phyloP scores from a whole-genome alignment of 2,113 vertebrate genomes.

The Podarcis raffonei region DNA sequence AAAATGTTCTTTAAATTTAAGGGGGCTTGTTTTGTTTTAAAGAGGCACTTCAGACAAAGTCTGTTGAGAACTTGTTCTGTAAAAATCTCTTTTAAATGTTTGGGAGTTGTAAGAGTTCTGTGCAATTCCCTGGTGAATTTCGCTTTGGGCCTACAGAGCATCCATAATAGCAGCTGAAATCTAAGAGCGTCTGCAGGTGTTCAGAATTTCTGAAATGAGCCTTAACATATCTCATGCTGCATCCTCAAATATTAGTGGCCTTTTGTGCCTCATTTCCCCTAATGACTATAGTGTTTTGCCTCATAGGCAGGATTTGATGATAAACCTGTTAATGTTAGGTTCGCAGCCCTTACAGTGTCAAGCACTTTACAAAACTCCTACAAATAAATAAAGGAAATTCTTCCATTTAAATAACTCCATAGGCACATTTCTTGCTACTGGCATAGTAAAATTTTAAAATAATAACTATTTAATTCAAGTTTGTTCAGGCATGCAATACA shows the following conservation, averaged over 20 bases:
- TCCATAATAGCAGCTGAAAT: not conserved
- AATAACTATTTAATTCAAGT: not conserved
- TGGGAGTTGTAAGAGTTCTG: not conserved
- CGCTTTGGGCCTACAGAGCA: not conserved
- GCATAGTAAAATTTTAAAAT: not conserved
- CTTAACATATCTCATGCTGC: not conserved
- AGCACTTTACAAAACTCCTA: not conserved
- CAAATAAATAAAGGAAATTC: not conserved
- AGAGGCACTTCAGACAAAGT: not conserved
- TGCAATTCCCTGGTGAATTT: not conserved
- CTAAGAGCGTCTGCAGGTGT: not conserved
- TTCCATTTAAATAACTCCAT: not conserved
- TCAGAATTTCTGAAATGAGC: not conserved
- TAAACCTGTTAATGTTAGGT: slow-evolving; percentile 1
- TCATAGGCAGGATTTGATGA: not conserved
- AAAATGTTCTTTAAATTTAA: not conserved
- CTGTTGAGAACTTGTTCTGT: not conserved
- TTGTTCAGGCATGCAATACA: not conserved
- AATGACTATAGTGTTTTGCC: not conserved
- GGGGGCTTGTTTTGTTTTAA: not conserved
- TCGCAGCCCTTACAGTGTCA: not conserved
- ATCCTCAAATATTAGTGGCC: not conserved
- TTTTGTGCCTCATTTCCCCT: slow-evolving; percentile 10
- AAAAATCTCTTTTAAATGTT: no score
- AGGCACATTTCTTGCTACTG: not conserved